Base-by-base conservation (phyloP, 1,140 invertebrate genomes). In the Nebria ingens region DNA sequence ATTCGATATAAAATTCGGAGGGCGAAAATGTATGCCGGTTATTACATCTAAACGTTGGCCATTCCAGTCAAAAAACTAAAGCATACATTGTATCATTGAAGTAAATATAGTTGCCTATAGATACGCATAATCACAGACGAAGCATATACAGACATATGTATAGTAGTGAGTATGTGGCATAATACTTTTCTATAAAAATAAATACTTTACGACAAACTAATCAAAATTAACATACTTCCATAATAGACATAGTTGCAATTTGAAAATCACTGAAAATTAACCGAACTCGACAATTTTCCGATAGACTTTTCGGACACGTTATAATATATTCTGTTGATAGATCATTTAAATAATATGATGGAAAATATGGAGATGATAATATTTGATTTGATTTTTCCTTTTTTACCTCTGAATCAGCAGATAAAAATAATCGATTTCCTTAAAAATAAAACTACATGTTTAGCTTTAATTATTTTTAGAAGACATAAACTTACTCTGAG, bases 231-330 rank as follows among this genome's bases (percentile, higher is more conserved):
- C 51, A 60, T 62, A 83, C 84, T 76, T 86, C 84, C 59, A 87
- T 76, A 6, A 85, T 82, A 0, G 84, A 86, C 29, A 79, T 78
- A 1, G 78, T 66, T 0, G 82, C 80, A 52, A 87, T 66, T 59
- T 83, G 79, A 62, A 85, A 87, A 63, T 87, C 85, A 2, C 80
- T 80, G 61, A 87, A 87, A 51, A 83, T 72, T 22, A 87, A 61
- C 50, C 79, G 74, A 23, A 87, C 77, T 17, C 76, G 68, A 60
- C 83, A 84, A 2, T 71, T 70, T 17, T 76, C 71, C 25, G 68
- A 63, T 0, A 70, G 68, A 52, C 62, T 56, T 25, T 60, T 1
- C 55, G 68, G 64, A 64, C 83, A 83, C 13, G 74, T 78, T 20
- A 87, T 74, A 2, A 84, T 71, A 59, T 86, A 83, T 62, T 86